phyloP scores from a whole-genome alignment of 2,888 invertebrate genomes.

The Tetrapedia diversipes region DNA sequence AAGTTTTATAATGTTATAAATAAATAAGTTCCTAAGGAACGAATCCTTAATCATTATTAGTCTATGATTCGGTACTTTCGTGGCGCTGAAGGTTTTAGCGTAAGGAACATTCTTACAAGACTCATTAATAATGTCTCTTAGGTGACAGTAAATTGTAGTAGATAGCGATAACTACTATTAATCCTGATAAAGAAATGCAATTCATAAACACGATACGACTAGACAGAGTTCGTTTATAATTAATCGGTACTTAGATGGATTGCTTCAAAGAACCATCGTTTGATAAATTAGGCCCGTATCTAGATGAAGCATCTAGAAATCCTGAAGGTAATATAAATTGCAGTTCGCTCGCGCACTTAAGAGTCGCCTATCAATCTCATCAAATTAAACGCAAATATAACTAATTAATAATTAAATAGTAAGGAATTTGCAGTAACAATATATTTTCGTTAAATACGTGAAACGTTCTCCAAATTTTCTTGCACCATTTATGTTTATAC shows the following conservation, averaged over 20 bases:
- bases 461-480: background rate
- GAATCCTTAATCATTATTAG: slow-evolving; percentile 1
- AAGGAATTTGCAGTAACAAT: background rate
- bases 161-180: background rate
- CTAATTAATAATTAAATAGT: no score
- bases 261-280: slow-evolving; percentile 1
- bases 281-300: slow-evolving; percentile 36
- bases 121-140: background rate
- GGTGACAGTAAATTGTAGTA: background rate
- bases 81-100: slow-evolving; percentile 1
- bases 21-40: background rate
- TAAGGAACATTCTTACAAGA: slow-evolving; percentile 6
- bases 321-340: slow-evolving; percentile 25
- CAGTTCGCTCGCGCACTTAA: slow-evolving; percentile 10
- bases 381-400: slow-evolving; percentile 26
- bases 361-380: slow-evolving; percentile 19
- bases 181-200: background rate
- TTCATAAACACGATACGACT: background rate
- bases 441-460: background rate
- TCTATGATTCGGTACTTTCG: slow-evolving; percentile 5
- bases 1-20: background rate
- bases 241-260: slow-evolving; percentile 24
- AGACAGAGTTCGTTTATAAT: slow-evolving; percentile 18
- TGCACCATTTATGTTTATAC: background rate
- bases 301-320: slow-evolving; percentile 7